Base-by-base conservation (phyloP, 1,140 invertebrate genomes). In the Sesamia nonagrioides region DNA sequence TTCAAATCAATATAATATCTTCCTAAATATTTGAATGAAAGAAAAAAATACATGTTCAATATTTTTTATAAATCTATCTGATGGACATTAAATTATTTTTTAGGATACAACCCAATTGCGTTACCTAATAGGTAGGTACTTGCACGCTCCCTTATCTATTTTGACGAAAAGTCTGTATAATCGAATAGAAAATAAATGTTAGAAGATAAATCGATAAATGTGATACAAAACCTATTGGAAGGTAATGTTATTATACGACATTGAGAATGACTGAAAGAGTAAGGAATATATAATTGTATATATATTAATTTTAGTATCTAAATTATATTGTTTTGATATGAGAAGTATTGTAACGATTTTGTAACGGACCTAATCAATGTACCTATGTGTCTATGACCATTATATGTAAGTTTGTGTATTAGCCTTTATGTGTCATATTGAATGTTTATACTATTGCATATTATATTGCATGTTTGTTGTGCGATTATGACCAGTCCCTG, bases 331-430 rank as follows among this genome's bases (percentile, higher is more conserved):
- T 68, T 68, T 68, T 68, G 40, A 45, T 27, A 48, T 68, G 33
- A 68, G 48, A 48, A 17, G 2, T 48, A 68, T 68, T 48, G 63
- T 11, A 48, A 50, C 42, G 40, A 48, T 48, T 68, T 68, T 68
- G 18, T 68, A 68, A 68, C 42, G 63, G 42, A 68, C 63, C 40
- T 68, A 68, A 66, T 42, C 9, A 68, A 48, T 33, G 63, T 68
- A 50, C 18, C 54, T n/a, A n/a, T 48, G 27, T 17, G 40, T 48
- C 18, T 18, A 66, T 45, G 40, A 17, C 15, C 15, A 3, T 15
- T 61, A 66, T 0, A 18, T 48, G 0, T 68, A 68, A 68, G 63
- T 18, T 8, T 68, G 6, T 11, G 7, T 3, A 21, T 21, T 21
- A 0, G n/a, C 17, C 5, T 54, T 18, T n/a, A 2, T 21, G 52